Evolutionary conservation across 2,888 invertebrate species (phyloP), one percentile per base, ranked within the genome.

Genomic region (Dryobotodes eremita): DNA sequence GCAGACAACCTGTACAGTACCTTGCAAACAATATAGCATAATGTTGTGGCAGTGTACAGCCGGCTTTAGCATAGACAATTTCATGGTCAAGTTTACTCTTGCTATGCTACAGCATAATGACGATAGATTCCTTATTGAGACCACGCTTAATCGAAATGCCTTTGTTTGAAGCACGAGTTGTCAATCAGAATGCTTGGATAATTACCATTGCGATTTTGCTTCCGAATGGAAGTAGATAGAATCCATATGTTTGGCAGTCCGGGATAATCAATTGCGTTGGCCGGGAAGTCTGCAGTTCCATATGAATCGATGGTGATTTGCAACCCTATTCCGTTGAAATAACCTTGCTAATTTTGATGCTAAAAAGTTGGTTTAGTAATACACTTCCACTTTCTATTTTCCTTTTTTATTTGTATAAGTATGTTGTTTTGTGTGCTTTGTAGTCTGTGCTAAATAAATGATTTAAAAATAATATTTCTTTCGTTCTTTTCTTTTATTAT

Each of bases 21-120:
- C 10, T 4, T 26, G 55, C 55, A 57, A 57, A 57, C 13, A 26
- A 59, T 46, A 42, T 8, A 66, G n/a, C 42, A 10, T 17, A 2
- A 50, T 23, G 31, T 53, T 31, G 8, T 7, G 23, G 7, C 31
- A 42, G 36, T 72, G 72, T 50, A 26, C 72, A 53, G 0, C 23
- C 11, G 11, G 26, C 26, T 23, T 72, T 42, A 77, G 59, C 10
- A 26, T 23, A 11, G 23, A 26, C 8, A 59, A 59, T 59, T 48
- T 50, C 59, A 75, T 36, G 77, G 59, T 50, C 59, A 77, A 77
- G 75, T 50, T 26, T 50, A 61, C n/a, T 36, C 31, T 61, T 42
- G 26, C 42, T 50, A 5, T 11, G 5, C 20, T 50, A 26, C 50
- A 61, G 11, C 26, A 48, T 11, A 42, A 23, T 5, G 26, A 17